Evolutionary conservation across 2,888 invertebrate genomes (phyloP).

Genomic region (Heliconius ismenius): DNA sequence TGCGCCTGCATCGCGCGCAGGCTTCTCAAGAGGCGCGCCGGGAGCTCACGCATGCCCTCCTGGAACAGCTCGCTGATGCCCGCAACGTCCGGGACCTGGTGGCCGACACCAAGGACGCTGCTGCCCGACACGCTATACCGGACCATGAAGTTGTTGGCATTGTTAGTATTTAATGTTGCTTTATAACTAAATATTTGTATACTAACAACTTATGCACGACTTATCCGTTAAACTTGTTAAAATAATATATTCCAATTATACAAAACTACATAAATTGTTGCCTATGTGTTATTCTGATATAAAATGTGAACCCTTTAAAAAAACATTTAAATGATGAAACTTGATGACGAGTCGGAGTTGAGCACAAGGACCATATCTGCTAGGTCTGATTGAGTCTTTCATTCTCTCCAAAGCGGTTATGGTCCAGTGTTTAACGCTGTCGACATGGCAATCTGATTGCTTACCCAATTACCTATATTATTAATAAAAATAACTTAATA

Average conservation of each 20-base stretch:
- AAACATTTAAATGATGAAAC: slow-evolving; percentile 69
- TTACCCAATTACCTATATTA: background rate
- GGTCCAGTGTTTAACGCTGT: slow-evolving; percentile 53
- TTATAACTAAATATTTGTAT: too few species aligned
- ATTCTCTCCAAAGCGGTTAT: slow-evolving; percentile 49
- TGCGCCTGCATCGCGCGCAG: slow-evolving; percentile 90
- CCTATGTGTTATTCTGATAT: too few species aligned
- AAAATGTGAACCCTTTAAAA: background rate
- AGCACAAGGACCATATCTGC: slow-evolving; percentile 47
- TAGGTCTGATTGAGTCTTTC: slow-evolving; percentile 64
- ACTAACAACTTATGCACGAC: too few species aligned
- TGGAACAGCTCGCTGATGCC: slow-evolving; percentile 93
- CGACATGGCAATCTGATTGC: slow-evolving; percentile 74
- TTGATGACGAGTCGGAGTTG: slow-evolving; percentile 80
- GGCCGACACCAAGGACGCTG: slow-evolving; percentile 92
- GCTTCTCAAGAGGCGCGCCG: slow-evolving; percentile 85
- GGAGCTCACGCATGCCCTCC: slow-evolving; percentile 84
- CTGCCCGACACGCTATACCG: slow-evolving; percentile 89
- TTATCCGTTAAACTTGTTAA: too few species aligned
- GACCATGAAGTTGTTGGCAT: slow-evolving; percentile 95
- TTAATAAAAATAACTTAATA: too few species aligned
- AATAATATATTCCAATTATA: too few species aligned
- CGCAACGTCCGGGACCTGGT: slow-evolving; percentile 93
- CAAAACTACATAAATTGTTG: too few species aligned
- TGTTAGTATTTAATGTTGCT: slow-evolving; percentile 78